These are phyloP conservation scores for Tachysurus vachellii DNA, from an alignment of 2,113 vertebrate genomes.

Conservation along the genomic window DNA sequence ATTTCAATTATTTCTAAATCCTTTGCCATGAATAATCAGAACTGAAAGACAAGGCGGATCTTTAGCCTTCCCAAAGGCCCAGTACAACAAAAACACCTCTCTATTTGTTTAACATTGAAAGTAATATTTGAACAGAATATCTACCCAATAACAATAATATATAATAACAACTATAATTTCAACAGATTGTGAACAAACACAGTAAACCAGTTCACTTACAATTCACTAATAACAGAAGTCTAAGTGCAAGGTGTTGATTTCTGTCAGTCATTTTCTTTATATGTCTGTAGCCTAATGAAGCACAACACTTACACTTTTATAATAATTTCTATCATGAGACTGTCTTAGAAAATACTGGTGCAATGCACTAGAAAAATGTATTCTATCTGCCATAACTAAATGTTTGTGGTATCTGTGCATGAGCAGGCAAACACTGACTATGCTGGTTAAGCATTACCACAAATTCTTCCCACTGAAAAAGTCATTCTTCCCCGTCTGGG, in stretches of 20 bases:
- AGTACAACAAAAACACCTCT: not conserved
- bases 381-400: not conserved
- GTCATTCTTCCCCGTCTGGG: not conserved
- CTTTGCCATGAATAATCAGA: not conserved
- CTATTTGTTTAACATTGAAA: not conserved
- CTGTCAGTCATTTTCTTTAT: not conserved
- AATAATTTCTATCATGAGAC: not conserved
- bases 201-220: not conserved
- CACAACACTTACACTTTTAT: not conserved
- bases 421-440: not conserved
- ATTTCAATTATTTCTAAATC: not conserved
- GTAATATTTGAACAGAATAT: not conserved
- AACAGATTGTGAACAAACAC: not conserved
- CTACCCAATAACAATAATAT: not conserved
- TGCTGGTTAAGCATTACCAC: not conserved
- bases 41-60: not conserved
- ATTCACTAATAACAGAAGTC: not conserved
- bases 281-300: not conserved
- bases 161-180: not conserved
- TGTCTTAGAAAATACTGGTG: not conserved
- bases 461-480: not conserved
- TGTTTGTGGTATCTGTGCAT: not conserved
- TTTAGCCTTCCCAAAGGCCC: not conserved
- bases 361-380: not conserved
- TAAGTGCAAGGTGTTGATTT: not conserved